Evolutionary conservation across 2,113 vertebrate genomes (phyloP).

Genomic region (Heterotilapia buettikoferi): DNA sequence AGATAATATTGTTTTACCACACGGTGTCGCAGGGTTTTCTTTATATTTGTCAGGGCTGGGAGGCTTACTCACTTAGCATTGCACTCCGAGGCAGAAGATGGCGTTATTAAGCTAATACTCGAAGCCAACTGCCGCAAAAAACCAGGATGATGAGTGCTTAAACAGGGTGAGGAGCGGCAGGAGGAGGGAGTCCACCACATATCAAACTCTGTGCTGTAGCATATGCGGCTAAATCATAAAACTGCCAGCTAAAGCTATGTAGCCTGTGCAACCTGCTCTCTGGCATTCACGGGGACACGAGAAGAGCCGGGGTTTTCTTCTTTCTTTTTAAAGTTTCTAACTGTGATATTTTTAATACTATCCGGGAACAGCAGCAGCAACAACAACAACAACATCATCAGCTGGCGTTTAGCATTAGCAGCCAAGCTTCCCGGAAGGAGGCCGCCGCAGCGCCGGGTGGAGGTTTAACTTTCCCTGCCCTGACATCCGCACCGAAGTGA

Average conservation of each 20-base stretch:
- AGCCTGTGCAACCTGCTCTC: not conserved
- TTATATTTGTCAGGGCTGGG: not conserved
- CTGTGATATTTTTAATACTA: not conserved
- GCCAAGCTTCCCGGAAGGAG: slow-evolving; percentile 55
- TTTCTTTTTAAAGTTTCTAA: not conserved
- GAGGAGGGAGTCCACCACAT: not conserved
- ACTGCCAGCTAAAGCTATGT: not conserved
- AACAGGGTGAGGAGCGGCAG: not conserved
- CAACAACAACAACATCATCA: not conserved
- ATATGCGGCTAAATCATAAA: not conserved
- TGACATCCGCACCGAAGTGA: not conserved
- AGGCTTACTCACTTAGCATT: not conserved
- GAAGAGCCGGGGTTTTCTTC: not conserved
- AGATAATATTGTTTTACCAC: not conserved
- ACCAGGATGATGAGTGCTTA: not conserved
- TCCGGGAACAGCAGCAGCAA: not conserved
- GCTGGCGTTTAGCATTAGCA: slow-evolving; percentile 15
- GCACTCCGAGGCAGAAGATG: slow-evolving; percentile 10
- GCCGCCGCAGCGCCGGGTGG: slow-evolving; percentile 38
- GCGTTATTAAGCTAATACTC: not conserved
- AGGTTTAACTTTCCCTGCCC: slow-evolving; percentile 50
- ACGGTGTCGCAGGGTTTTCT: not conserved
- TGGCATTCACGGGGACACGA: not conserved
- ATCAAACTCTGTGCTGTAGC: not conserved
- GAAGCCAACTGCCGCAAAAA: not conserved